A percentile compares a stretch with the other conserved stretches of the same genome.
Conservation (phyloP, 2,888 invertebrate species). For the Melieria omissa region DNA sequence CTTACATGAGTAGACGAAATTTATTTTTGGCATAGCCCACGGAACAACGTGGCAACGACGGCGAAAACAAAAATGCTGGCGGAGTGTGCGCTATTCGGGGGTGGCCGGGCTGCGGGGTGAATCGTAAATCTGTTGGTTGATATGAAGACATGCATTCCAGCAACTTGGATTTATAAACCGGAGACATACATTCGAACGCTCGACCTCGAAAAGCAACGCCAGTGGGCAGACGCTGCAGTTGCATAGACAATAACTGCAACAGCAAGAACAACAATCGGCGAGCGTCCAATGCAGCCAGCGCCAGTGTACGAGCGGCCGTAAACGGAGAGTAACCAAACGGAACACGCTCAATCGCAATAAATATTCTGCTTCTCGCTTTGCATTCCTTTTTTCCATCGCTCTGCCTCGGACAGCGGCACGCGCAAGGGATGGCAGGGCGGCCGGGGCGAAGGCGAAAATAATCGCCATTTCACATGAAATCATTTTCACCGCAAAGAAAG, state of each 20-base stretch:
- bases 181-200: constrained; percentile 48
- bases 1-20: constrained; percentile 22
- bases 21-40: background rate
- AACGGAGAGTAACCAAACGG: constrained; percentile 42
- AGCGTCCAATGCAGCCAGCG: constrained; percentile 37
- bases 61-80: background rate
- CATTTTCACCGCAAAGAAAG: constrained; percentile 51
- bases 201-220: constrained; percentile 11
- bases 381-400: background rate
- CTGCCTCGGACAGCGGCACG: background rate
- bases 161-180: constrained; percentile 60
- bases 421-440: background rate
- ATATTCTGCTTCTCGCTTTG: constrained; percentile 43
- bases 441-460: constrained; percentile 46
- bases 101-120: constrained; percentile 44
- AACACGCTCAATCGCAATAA: constrained; percentile 62
- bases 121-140: constrained; percentile 63
- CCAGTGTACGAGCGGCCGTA: constrained; percentile 30
- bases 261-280: background rate
- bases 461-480: constrained; percentile 66
- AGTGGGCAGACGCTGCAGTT: constrained; percentile 1
- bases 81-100: background rate
- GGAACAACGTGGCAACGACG: background rate
- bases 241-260: background rate
- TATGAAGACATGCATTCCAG: constrained; percentile 57